phyloP scores from a whole-genome alignment of 2,113 vertebrate genomes.

The Podilymbus podiceps region DNA sequence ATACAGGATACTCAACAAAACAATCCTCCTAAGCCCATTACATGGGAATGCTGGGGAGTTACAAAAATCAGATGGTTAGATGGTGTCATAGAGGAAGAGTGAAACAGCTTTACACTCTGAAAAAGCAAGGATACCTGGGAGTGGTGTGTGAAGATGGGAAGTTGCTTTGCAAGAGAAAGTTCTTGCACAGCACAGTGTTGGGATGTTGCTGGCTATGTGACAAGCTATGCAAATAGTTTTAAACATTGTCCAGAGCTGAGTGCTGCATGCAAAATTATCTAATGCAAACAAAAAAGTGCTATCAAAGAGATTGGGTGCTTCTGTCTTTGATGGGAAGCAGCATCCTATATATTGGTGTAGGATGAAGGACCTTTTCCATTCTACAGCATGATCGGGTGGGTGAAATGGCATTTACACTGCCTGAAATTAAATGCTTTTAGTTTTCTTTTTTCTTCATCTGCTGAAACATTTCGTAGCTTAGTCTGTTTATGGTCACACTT shows the following conservation, averaged over 20 bases:
- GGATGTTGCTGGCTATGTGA: not conserved
- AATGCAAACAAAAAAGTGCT: not conserved
- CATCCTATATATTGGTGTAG: not conserved
- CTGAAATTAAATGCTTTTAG: not conserved
- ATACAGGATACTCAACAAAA: not conserved
- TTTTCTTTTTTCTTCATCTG: not conserved
- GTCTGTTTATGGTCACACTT: constrained; percentile 32
- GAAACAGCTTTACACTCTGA: not conserved
- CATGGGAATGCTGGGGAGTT: not conserved
- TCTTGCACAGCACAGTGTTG: not conserved
- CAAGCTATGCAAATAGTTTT: not conserved
- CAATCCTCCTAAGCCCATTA: not conserved
- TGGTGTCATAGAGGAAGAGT: not conserved
- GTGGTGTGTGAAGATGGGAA: not conserved
- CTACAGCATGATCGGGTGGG: not conserved
- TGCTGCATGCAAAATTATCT: not conserved
- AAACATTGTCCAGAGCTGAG: not conserved
- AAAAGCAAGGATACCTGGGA: not conserved
- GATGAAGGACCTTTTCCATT: not conserved
- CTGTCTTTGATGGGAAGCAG: not conserved
- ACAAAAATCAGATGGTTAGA: not conserved
- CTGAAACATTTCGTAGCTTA: not conserved
- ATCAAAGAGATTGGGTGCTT: not conserved
- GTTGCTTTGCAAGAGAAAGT: not conserved
- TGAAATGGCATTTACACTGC: not conserved